Percentiles rank a stretch among this genome's conserved stretches.
Evolutionary conservation across 2,113 vertebrate genomes (phyloP).

Genomic region (Chauna torquata): DNA sequence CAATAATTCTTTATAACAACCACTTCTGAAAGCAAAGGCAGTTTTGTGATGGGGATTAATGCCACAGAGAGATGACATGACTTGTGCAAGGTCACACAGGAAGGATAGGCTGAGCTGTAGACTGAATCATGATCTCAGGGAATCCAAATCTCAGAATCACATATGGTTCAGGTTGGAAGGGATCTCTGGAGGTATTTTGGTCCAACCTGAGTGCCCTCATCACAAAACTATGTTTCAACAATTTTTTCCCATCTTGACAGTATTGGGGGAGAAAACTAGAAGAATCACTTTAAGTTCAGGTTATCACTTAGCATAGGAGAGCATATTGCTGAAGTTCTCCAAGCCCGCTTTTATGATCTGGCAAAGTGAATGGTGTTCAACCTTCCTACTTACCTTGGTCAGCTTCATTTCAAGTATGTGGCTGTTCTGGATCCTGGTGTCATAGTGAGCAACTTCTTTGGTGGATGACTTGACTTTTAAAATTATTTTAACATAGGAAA

Average conservation of each 20-base stretch:
- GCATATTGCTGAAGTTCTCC: neutral
- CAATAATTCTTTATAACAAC: neutral
- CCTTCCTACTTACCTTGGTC: constrained; percentile 84
- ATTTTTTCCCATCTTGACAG: neutral
- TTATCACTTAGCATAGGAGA: fast-evolving
- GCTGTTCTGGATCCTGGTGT: constrained; percentile 85
- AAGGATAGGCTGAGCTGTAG: neutral
- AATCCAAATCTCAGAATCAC: neutral
- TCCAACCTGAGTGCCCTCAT: neutral
- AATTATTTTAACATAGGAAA: constrained; percentile 93
- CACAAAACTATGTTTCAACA: neutral
- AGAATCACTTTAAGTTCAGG: neutral
- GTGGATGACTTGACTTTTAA: constrained; percentile 91
- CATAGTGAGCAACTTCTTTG: constrained; percentile 89
- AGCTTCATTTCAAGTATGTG: constrained; percentile 92
- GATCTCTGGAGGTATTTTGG: neutral
- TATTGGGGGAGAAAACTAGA: neutral
- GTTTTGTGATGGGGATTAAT: neutral
- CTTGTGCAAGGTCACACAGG: neutral
- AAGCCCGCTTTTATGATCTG: neutral
- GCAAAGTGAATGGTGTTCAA: neutral
- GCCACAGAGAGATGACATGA: neutral
- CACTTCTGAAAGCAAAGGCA: neutral
- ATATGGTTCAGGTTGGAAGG: neutral
- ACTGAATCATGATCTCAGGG: neutral